A percentile compares a stretch with the other conserved stretches of the same genome.
phyloP scores from a whole-genome alignment of 2,888 invertebrate species.

The Phania funesta region DNA sequence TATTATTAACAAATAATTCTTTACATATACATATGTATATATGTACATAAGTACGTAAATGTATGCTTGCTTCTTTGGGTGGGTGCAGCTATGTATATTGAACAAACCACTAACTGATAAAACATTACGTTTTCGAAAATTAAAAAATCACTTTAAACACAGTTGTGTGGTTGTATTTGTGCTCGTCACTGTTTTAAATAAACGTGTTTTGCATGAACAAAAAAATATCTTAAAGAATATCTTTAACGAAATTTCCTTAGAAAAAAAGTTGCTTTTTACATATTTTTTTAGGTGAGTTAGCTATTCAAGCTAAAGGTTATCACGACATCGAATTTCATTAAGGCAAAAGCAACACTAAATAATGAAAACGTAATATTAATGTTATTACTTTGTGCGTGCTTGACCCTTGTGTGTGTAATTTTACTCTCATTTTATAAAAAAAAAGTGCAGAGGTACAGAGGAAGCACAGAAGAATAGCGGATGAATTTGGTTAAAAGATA shows the following conservation, averaged over 20 bases:
- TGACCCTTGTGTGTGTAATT: background rate
- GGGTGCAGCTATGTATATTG: background rate
- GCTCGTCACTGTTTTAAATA: background rate
- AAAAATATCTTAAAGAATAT: background rate
- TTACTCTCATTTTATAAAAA: background rate
- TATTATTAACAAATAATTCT: too few relatives aligned
- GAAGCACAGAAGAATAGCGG: too few relatives aligned
- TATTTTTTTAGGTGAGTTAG: background rate
- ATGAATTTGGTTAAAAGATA: too few relatives aligned
- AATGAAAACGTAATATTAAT: background rate
- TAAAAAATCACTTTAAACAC: background rate
- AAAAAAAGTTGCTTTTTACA: background rate
- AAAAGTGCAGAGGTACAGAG: too few relatives aligned
- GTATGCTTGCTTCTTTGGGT: too few relatives aligned
- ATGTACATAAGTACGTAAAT: too few relatives aligned
- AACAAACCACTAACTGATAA: too few relatives aligned
- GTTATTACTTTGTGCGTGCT: background rate
- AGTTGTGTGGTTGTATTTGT: background rate
- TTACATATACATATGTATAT: too few relatives aligned
- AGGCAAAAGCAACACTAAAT: background rate
- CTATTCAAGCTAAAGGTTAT: background rate
- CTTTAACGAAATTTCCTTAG: slow-evolving; percentile 22
- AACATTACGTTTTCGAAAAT: too few relatives aligned
- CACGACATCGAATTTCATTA: background rate
- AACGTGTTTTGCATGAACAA: slow-evolving; percentile 28